Evolutionary conservation across 1,140 invertebrate species (phyloP).

Genomic region (Drosophila nikananu): DNA sequence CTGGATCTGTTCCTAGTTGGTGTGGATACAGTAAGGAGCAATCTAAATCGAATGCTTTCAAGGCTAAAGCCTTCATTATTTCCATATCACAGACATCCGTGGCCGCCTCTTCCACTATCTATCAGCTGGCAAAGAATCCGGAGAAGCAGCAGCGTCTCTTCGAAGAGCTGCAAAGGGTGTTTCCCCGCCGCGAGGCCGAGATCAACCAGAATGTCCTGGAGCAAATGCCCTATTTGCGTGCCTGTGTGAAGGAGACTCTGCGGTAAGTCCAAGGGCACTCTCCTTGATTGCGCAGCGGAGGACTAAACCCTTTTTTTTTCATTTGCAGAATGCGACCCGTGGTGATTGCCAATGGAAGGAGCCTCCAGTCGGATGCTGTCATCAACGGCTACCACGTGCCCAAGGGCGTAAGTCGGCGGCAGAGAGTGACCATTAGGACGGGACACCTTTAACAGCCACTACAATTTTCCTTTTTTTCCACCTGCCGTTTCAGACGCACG

Average conservation of each 20-base stretch:
- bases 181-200: conserved; percentile 86
- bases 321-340: conserved; percentile 92
- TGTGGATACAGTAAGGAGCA: conserved; percentile 91
- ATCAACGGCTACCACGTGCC: conserved; percentile 94
- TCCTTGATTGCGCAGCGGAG: background rate
- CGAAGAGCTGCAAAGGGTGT: conserved; percentile 89
- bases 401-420: conserved; percentile 90
- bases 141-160: conserved; percentile 91
- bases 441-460: background rate
- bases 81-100: conserved; percentile 89
- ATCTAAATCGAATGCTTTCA: background rate
- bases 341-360: conserved; percentile 94
- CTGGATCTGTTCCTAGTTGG: conserved; percentile 94
- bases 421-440: conserved; percentile 2
- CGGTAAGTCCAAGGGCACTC: conserved; percentile 86
- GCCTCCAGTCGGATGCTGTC: conserved; percentile 91
- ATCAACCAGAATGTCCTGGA: conserved; percentile 89
- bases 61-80: background rate
- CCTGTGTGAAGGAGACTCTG: conserved; percentile 95
- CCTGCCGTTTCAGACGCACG: conserved; percentile 88
- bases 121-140: conserved; percentile 91
- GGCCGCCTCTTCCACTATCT: conserved; percentile 91
- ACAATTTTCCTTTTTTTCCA: background rate
- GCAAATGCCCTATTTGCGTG: conserved; percentile 92
- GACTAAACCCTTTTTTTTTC: background rate